Evolutionary conservation across 2,113 vertebrate species (phyloP).

Genomic region (Potamarius usumacintae): DNA sequence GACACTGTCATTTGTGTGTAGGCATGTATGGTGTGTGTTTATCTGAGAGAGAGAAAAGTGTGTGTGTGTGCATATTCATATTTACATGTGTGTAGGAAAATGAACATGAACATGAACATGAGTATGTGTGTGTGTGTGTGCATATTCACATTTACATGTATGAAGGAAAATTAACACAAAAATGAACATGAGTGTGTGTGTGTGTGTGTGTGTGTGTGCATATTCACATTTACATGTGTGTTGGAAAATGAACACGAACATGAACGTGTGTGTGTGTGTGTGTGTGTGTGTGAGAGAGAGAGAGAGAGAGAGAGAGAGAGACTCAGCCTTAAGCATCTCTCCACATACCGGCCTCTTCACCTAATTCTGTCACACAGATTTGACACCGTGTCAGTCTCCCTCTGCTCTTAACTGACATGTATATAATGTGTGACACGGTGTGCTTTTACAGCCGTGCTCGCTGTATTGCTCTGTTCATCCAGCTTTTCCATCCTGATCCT

Average conservation of each 20-base stretch:
- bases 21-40: neutral
- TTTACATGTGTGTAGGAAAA: too few relatives aligned
- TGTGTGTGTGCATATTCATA: too few relatives aligned
- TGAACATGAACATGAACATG: too few relatives aligned
- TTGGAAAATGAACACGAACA: neutral
- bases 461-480: conserved; percentile 51
- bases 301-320: too few relatives aligned
- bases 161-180: too few relatives aligned
- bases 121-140: too few relatives aligned
- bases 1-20: neutral
- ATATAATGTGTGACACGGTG: conserved; percentile 99
- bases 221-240: neutral
- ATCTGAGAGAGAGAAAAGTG: neutral
- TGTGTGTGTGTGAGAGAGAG: conserved; percentile 43
- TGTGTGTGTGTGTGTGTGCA: neutral
- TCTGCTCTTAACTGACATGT: conserved; percentile 93
- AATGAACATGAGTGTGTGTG: neutral
- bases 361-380: conserved; percentile 99
- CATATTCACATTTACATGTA: too few relatives aligned
- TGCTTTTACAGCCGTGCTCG: conserved; percentile 90
- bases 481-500: neutral
- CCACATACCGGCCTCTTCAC: conserved; percentile 87
- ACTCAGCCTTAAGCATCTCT: conserved; percentile 82
- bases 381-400: conserved; percentile 92
- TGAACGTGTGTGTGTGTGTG: conserved; percentile 68